These are phyloP conservation scores for Thecocarcelia acutangulata DNA, from an alignment of 2,888 invertebrate species.

Conservation along the genomic window DNA sequence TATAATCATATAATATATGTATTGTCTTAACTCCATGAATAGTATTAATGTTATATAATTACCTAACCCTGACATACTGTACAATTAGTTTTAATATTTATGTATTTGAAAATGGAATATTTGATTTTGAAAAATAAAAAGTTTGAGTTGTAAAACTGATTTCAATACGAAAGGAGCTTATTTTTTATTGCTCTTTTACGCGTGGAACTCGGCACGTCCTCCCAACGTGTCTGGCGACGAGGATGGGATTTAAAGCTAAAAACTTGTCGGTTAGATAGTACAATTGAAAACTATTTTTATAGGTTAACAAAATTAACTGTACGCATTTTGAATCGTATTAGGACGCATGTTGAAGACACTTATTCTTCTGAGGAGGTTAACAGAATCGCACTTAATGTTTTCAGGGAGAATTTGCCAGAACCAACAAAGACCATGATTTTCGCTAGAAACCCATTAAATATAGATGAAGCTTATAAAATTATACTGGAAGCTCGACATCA, in stretches of 20 bases:
- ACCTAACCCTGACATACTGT: no score
- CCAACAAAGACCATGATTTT: slow-evolving; percentile 11
- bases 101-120: no score
- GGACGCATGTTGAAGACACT: slow-evolving; percentile 9
- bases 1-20: no score
- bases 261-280: slow-evolving; percentile 12
- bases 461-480: slow-evolving; percentile 7
- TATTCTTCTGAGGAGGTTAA: slow-evolving; percentile 20
- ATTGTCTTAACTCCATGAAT: no score
- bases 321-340: slow-evolving; percentile 15
- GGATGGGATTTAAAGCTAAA: slow-evolving; percentile 3
- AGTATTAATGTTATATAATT: no score
- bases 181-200: no score
- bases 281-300: slow-evolving; percentile 16
- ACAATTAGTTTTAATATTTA: no score
- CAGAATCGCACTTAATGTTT: slow-evolving; percentile 12
- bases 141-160: no score
- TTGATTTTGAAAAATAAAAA: no score
- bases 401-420: slow-evolving; percentile 12
- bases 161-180: no score
- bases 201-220: no score
- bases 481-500: slow-evolving; percentile 5
- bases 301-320: background rate
- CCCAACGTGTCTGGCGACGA: no score
- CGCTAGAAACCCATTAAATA: slow-evolving; percentile 10